Conservation (phyloP, 1,140 invertebrate species). For the Drosophila mojavensis region DNA sequence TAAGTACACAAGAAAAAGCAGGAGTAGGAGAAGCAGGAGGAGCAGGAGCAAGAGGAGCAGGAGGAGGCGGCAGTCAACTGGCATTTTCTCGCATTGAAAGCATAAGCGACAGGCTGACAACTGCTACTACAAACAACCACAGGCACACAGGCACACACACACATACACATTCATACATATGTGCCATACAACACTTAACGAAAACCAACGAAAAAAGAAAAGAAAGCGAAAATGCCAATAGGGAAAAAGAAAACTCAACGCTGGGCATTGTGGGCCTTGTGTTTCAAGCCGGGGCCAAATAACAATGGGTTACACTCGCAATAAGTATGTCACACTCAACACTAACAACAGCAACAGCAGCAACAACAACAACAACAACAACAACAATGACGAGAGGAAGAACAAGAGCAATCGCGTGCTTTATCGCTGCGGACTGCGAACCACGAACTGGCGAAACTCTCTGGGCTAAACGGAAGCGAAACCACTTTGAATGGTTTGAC, state of each 20-base stretch:
- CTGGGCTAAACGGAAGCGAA: conserved; percentile 65
- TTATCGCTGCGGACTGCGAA: conserved; percentile 66
- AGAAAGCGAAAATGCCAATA: conserved; percentile 11
- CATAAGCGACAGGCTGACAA: conserved; percentile 38
- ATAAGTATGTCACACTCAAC: conserved; percentile 52
- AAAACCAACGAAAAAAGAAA: conserved; percentile 40
- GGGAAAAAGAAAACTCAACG: conserved; percentile 37
- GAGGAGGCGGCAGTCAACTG: conserved; percentile 44
- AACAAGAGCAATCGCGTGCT: conserved; percentile 71
- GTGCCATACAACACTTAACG: conserved; percentile 51
- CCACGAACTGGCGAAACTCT: conserved; percentile 30
- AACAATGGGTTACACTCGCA: conserved; percentile 44
- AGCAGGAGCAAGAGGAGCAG: not conserved
- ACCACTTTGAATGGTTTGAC: conserved; percentile 83
- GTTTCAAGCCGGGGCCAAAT: conserved; percentile 23
- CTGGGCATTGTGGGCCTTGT: conserved; percentile 40
- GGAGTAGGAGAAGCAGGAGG: not conserved
- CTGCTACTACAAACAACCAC: conserved; percentile 16
- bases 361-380: too few species aligned
- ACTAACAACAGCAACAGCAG: conserved; percentile 19
- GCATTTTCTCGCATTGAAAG: conserved; percentile 45
- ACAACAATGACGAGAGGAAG: conserved; percentile 33
- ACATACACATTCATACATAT: conserved; percentile 6
- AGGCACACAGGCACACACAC: conserved; percentile 7
- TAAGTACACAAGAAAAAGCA: conserved; percentile 29